phyloP scores from a whole-genome alignment of 2,113 vertebrate species.

The Pseudolaguvia tuberculata region DNA sequence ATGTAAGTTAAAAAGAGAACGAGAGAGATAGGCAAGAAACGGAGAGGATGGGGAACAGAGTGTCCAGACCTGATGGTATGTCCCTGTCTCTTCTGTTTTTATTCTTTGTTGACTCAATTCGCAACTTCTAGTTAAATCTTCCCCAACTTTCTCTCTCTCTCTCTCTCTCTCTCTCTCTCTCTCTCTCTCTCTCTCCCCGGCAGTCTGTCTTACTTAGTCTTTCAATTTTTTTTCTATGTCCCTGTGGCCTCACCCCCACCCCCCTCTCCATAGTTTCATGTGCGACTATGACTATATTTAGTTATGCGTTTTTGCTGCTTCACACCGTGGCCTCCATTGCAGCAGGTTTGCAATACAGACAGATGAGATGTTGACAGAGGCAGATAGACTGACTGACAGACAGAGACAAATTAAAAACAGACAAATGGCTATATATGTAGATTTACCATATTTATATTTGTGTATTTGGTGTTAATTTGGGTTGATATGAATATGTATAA shows the following conservation, averaged over 20 bases:
- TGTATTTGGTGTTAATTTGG: no score
- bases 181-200: neutral
- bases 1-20: neutral
- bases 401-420: neutral
- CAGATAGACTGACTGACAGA: neutral
- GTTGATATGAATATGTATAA: no score
- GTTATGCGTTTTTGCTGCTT: constrained; percentile 66
- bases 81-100: neutral
- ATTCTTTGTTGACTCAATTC: constrained; percentile 33
- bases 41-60: constrained; percentile 65
- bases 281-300: constrained; percentile 82
- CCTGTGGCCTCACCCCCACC: constrained; percentile 59
- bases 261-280: constrained; percentile 30
- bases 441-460: neutral
- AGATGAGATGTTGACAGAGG: neutral
- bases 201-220: neutral
- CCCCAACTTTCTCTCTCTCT: constrained; percentile 44
- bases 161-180: constrained; percentile 33
- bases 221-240: constrained; percentile 26
- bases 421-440: neutral
- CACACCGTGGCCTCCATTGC: constrained; percentile 64
- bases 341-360: neutral
- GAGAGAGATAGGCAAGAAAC: neutral
- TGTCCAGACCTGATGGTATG: constrained; percentile 65
- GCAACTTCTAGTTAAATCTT: constrained; percentile 14